Evolutionary conservation across 2,888 invertebrate species (phyloP), one percentile per base, ranked within the genome.

Genomic region (Ecliptopera silaceata): DNA sequence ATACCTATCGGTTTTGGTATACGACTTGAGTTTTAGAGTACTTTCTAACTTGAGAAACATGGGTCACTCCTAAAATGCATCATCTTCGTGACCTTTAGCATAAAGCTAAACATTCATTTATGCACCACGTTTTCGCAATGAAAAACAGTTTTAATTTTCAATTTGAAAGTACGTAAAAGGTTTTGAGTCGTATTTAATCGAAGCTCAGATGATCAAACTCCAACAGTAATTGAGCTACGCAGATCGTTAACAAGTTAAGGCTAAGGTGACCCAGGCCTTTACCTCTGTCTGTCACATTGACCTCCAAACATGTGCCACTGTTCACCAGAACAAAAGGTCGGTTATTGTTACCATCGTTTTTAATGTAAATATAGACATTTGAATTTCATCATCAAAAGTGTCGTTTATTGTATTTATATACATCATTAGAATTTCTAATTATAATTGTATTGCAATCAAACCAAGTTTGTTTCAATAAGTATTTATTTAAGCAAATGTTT

Each of bases 241-340:
- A 46, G 63, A 63, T 57, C 49, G 56, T 47, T 47, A 59, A 56
- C 42, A 20, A 63, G 62, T 64, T 57, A 56, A 67, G 54, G 64
- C 58, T 66, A 77, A 79, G 77, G 80, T 80, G 79, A 79, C 58
- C 52, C 29, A 26, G 29, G 48, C 80, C 72, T 66, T 68, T 70
- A 69, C 66, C 66, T 71, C 61, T 61, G 63, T 61, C 62, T 66
- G 72, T 61, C 72, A 70, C 52, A 49, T 49, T 53, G 49, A 58
- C 58, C 58, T 58, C 57, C 44, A 43, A 57, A 43, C 20, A 52
- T 43, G 17, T 18, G 8, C 49, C 12, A 6, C 26, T 39, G 38
- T 38, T 38, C 12, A 39, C 15, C 6, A 29, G 10, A 18, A 39
- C 22, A 18, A 39, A 38, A 12, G 29, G 12, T 5, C 1, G 29